Percentiles rank a stretch among this genome's conserved stretches.
These are phyloP conservation scores for Hydrocynus forskahlii DNA, from an alignment of 2,797 vertebrate genomes.

Conservation along the genomic window DNA sequence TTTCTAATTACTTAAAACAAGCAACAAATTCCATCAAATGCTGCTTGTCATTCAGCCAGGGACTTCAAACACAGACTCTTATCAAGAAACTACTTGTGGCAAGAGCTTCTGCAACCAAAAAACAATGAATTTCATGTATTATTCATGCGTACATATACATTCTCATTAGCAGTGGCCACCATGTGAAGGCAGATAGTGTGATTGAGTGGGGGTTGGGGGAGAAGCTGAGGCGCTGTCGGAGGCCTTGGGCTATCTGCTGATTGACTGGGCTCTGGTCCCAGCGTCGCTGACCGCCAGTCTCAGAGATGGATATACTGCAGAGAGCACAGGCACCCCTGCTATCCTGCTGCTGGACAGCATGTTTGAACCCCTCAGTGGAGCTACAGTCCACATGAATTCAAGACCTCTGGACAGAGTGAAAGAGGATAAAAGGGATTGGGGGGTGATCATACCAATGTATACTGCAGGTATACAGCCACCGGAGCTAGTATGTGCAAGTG, in stretches of 20 bases:
- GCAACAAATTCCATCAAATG: conserved; percentile 66
- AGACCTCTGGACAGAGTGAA: conserved; percentile 8
- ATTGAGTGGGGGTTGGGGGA: conserved; percentile 45
- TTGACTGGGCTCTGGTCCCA: conserved; percentile 64
- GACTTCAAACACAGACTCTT: conserved; percentile 53
- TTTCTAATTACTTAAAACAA: conserved; percentile 63
- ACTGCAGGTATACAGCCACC: background rate
- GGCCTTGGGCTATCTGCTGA: conserved; percentile 63
- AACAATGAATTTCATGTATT: conserved; percentile 66
- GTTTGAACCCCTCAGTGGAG: conserved; percentile 36
- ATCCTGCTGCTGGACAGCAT: conserved; percentile 48
- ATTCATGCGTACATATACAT: conserved; percentile 67
- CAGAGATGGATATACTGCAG: conserved; percentile 46
- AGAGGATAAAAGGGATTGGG: background rate
- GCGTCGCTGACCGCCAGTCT: conserved; percentile 55
- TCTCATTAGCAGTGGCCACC: conserved; percentile 62
- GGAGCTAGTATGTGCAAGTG: conserved; percentile 6
- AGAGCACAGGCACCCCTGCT: conserved; percentile 31
- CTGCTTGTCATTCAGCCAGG: conserved; percentile 42
- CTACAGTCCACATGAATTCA: conserved; percentile 31
- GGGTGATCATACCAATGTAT: background rate
- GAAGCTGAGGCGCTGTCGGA: conserved; percentile 35
- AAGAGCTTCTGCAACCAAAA: conserved; percentile 57
- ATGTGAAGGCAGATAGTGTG: conserved; percentile 56
- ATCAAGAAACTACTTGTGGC: conserved; percentile 57